Evolutionary conservation across 2,888 invertebrate genomes (phyloP).

Genomic region (Philereme vetulata): DNA sequence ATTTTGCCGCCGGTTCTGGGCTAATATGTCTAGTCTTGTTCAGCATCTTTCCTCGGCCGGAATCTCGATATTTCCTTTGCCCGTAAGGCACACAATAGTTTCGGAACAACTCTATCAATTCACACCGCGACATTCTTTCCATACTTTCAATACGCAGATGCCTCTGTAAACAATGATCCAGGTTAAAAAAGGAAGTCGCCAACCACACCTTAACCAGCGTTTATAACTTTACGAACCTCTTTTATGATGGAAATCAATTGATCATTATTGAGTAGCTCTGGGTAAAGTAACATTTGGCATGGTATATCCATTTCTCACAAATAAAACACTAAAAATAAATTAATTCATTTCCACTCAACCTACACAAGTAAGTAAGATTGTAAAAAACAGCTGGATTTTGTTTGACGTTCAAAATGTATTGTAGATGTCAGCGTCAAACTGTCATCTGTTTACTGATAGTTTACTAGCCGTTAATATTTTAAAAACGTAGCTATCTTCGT

Average conservation of each 20-base stretch:
- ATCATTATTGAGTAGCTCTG: constrained; percentile 71
- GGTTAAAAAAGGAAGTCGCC: constrained; percentile 15
- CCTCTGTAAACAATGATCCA: constrained; percentile 59
- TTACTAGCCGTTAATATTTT: too few relatives aligned
- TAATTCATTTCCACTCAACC: too few relatives aligned
- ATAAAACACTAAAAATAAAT: constrained; percentile 4
- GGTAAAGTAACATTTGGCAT: constrained; percentile 73
- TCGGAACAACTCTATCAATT: constrained; percentile 71
- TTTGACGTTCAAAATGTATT: too few relatives aligned
- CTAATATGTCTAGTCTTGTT: constrained; percentile 63
- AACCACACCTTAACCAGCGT: not conserved
- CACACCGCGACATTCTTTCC: constrained; percentile 59
- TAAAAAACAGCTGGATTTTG: too few relatives aligned
- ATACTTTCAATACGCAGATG: constrained; percentile 63
- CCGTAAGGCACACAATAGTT: constrained; percentile 75
- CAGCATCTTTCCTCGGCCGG: constrained; percentile 67
- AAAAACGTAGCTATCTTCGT: too few relatives aligned
- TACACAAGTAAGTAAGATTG: too few relatives aligned
- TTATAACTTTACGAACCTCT: constrained; percentile 56
- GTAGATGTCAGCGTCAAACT: too few relatives aligned
- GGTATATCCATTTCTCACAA: constrained; percentile 60
- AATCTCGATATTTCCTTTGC: constrained; percentile 72
- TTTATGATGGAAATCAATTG: constrained; percentile 67
- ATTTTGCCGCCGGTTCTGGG: constrained; percentile 50
- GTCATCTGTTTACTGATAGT: too few relatives aligned